phyloP scores from a whole-genome alignment of 2,113 vertebrate genomes.

The Tachycineta bicolor region DNA sequence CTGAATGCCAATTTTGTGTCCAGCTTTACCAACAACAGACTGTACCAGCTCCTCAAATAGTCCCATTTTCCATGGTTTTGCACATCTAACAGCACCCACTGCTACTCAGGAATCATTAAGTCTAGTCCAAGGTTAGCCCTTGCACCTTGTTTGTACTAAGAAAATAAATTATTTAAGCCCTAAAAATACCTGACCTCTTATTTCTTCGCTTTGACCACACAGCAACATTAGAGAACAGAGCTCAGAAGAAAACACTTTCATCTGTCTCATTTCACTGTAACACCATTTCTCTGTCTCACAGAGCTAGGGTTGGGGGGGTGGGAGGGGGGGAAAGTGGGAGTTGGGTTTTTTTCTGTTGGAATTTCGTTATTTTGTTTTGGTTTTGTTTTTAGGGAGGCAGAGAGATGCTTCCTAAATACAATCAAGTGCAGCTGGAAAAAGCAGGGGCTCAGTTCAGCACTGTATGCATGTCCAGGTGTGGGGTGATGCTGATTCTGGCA shows the following conservation, averaged over 20 bases:
- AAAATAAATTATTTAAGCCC: background rate
- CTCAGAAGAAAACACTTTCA: background rate
- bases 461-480: fast-evolving
- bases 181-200: background rate
- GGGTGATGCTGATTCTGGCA: fast-evolving
- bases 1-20: background rate
- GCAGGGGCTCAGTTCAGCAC: fast-evolving
- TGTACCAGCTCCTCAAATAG: background rate
- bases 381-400: background rate
- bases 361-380: background rate
- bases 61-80: background rate
- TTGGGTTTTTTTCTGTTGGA: background rate
- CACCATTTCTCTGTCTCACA: background rate
- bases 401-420: background rate
- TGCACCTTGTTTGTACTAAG: background rate
- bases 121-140: background rate
- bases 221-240: background rate
- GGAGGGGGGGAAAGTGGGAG: no score
- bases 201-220: background rate
- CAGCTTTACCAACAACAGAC: background rate
- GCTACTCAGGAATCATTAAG: background rate
- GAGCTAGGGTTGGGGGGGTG: no score
- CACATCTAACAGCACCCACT: background rate
- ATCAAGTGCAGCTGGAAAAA: fast-evolving
- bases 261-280: background rate